Evolutionary conservation across 2,888 invertebrate species (phyloP), one percentile per base, ranked within the genome.

Genomic region (Litoditis marina): DNA sequence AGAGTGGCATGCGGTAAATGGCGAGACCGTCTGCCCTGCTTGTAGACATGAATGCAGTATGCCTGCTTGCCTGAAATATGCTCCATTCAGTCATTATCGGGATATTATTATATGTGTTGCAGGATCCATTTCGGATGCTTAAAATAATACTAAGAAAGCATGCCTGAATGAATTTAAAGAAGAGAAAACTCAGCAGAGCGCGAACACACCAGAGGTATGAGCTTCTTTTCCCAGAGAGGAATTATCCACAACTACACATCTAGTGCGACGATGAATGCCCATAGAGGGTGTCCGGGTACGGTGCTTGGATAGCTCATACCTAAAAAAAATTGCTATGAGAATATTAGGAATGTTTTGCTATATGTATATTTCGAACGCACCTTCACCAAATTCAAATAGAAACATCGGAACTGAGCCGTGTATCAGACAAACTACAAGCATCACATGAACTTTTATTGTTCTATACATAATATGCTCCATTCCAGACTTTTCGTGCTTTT

Each of bases 221-320:
- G 95, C 94, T 83, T 90, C 88, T 84, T 92, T 93, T 36, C 96
- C 98, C 65, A 98, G 88, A 74, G 90, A 90, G 60, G 94, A 94
- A 85, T 99, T 99, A 84, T 99, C 98, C 2, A 99, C 96, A 6
- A 95, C 93, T n/a, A 54, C 49, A 19, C 80, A 57, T 0, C 77
- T 66, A 0, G 80, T 81, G 36, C 77, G 61, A 32, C 78, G 61
- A 50, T 77, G 75, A 36, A 83, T 82, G 58, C 82, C 82, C 66
- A 69, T 68, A 19, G 57, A 71, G 11, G 82, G 82, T 16, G 82
- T 71, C 16, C 82, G 73, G 19, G 68, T 70, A 28, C 82, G 74
- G 57, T 82, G 82, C 44, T 74, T 71, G 8, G 78, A 78, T 55
- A 80, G 32, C 60, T 81, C 81, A 58, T 80, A 73, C 6, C 81